A percentile compares a stretch with the other conserved stretches of the same genome.
Evolutionary conservation across 1,140 invertebrate species (phyloP).

Genomic region (Sesamia nonagrioides): DNA sequence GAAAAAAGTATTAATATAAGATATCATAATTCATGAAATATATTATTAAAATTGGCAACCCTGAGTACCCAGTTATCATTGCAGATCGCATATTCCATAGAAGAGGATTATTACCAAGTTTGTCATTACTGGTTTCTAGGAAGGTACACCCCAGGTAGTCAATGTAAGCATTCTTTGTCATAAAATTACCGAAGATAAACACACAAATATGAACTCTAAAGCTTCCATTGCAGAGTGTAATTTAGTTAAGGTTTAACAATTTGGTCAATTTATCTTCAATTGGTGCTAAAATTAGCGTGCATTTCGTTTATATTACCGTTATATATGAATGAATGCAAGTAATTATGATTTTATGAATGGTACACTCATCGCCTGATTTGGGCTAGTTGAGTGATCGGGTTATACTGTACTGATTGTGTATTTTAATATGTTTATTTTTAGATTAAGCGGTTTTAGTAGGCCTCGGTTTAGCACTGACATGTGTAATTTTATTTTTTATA

Average conservation of each 20-base stretch:
- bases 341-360: conserved; percentile 70
- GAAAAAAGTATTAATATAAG: too few relatives aligned
- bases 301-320: conserved; percentile 64
- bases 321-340: conserved; percentile 65
- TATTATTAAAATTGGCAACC: conserved; percentile 63
- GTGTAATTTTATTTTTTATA: too few relatives aligned
- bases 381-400: conserved; percentile 28
- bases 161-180: conserved; percentile 71
- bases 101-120: conserved; percentile 84
- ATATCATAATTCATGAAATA: not conserved
- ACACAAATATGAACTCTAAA: conserved; percentile 47
- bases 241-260: conserved; percentile 44
- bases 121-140: conserved; percentile 82
- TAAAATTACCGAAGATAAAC: conserved; percentile 13
- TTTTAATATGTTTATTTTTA: conserved; percentile 14
- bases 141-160: conserved; percentile 81
- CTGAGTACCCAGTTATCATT: conserved; percentile 78
- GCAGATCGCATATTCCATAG: conserved; percentile 80
- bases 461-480: not conserved
- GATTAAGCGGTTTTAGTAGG: not conserved
- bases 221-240: conserved; percentile 21
- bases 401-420: not conserved
- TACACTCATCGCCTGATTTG: conserved; percentile 5
- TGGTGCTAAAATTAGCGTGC: conserved; percentile 70
- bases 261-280: conserved; percentile 62